phyloP scores from a whole-genome alignment of 2,888 invertebrate species.

The Tipula confusa region DNA sequence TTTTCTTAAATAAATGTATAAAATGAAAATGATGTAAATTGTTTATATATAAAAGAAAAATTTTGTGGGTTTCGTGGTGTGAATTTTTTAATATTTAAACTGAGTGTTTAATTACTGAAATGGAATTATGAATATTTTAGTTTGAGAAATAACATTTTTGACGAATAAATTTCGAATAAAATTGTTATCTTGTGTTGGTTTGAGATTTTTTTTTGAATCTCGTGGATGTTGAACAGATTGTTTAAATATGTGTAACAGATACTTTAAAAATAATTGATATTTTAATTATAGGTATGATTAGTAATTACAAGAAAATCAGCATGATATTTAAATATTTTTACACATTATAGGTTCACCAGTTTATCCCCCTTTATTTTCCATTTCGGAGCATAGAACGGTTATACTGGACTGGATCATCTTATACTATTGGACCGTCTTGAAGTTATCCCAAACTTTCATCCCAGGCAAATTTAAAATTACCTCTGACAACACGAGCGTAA shows the following conservation, averaged over 20 bases:
- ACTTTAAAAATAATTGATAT: neutral
- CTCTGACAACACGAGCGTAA: no score
- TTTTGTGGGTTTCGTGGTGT: neutral
- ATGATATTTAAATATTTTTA: no score
- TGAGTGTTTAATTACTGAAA: neutral
- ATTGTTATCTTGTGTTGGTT: neutral
- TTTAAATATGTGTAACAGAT: neutral
- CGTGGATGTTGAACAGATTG: neutral
- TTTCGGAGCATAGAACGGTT: no score
- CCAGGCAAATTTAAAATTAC: no score
- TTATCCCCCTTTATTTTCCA: no score
- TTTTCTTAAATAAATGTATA: no score
- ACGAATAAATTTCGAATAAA: neutral
- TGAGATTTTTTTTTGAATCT: neutral
- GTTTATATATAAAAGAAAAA: neutral
- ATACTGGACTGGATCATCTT: no score
- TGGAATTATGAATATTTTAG: neutral
- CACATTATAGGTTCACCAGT: no score
- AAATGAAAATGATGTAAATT: neutral
- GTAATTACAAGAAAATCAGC: no score
- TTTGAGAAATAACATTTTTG: neutral
- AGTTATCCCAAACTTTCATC: no score
- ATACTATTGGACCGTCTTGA: no score
- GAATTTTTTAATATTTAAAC: neutral
- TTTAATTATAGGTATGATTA: neutral